Conservation (phyloP, 2,113 vertebrate genomes). For the Gila orcuttii region DNA sequence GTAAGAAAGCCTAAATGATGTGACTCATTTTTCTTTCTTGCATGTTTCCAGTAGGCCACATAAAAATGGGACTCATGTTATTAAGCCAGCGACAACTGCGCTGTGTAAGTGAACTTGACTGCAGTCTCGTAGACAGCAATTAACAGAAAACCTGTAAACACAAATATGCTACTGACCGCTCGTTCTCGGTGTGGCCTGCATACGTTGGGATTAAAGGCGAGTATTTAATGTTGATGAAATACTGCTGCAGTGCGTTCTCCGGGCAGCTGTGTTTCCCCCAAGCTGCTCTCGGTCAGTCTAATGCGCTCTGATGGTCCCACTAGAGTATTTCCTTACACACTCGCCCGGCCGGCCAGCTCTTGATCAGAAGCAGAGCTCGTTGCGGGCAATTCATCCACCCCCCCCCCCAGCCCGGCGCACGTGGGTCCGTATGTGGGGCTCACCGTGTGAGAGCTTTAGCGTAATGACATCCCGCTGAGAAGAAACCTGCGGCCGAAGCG, state of each 20-base stretch:
- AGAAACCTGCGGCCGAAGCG: conserved; percentile 72
- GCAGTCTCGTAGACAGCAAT: conserved; percentile 15
- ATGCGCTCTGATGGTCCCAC: conserved; percentile 79
- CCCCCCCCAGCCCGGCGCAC: not conserved
- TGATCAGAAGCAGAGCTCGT: conserved; percentile 76
- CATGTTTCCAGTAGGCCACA: not conserved
- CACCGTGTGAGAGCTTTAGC: conserved; percentile 66
- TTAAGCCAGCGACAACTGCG: not conserved
- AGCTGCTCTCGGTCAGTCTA: conserved; percentile 77
- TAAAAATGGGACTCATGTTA: not conserved
- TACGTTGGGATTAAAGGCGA: conserved; percentile 59
- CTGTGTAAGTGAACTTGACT: conserved; percentile 27
- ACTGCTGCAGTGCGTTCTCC: conserved; percentile 61
- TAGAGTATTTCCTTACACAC: conserved; percentile 74
- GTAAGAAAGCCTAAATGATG: not conserved
- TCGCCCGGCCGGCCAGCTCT: conserved; percentile 67
- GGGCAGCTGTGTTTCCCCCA: conserved; percentile 73
- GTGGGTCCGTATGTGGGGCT: conserved; percentile 56
- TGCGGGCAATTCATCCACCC: conserved; percentile 70
- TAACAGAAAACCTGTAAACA: conserved; percentile 24
- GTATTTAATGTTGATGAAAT: conserved; percentile 63
- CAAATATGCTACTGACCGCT: conserved; percentile 22
- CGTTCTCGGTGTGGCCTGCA: conserved; percentile 26
- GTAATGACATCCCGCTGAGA: conserved; percentile 76
- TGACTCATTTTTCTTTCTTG: not conserved